Base-by-base conservation (phyloP, 1,140 invertebrate genomes). In the Phymastichus coffea region DNA sequence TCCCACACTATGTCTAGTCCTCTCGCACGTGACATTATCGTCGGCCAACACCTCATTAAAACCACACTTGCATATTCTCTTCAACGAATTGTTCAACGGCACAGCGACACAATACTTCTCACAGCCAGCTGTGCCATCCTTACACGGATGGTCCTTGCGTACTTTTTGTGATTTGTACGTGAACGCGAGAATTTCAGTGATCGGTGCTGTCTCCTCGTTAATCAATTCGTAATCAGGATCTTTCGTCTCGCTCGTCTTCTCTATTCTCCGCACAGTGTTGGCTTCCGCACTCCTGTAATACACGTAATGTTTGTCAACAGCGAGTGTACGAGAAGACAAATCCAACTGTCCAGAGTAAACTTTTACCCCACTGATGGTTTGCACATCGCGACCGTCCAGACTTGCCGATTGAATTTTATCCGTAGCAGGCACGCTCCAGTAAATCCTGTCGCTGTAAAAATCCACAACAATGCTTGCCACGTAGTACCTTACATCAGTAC, bases 61-160 rank as follows among this genome's bases (percentile, higher is more conserved):
- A 17, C 59, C 55, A 23, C 59, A 61, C 46, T 61, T 61, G 22
- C 59, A 61, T 3, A 61, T 44, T 8, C 59, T 20, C 20, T 17
- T 41, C 4, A 61, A 19, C 6, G 28, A 33, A 6, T 43, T 35
- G 9, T 25, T 12, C 2, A 19, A 6, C 1, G 59, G 59, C n/a
- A 61, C 59, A 0, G 44, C 59, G 12, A 61, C 40, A 15, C 59
- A 61, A 6, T 49, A 61, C 22, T 61, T 61, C 10, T 55, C 59
- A 22, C 59, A 61, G 4, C 59, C 59, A 20, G 52, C 59, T 9
- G 25, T 15, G 15, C 22, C 25, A 8, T 43, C 52, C 25, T 40
- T 47, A 26, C 59, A 61, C 22, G 59, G 57, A 26, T 17, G 57
- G 53, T 61, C 61, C 61, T 63, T 65, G 44, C 61, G 46, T 43